phyloP scores from a whole-genome alignment of 2,888 invertebrate genomes.

The Drosophila multiciliata region DNA sequence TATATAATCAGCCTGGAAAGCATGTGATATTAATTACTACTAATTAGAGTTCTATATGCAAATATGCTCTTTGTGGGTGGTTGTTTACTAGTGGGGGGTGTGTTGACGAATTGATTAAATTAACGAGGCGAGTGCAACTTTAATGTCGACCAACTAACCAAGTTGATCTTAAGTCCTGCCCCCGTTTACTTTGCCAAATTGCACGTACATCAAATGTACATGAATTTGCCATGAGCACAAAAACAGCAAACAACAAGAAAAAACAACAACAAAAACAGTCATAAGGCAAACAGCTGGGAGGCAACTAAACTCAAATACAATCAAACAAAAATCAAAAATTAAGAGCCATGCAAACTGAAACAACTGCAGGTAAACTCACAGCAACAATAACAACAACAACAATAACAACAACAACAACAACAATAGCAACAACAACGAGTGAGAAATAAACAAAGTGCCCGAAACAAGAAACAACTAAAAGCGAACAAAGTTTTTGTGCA shows the following conservation, averaged over 20 bases:
- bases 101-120: constrained; percentile 58
- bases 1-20: constrained; percentile 52
- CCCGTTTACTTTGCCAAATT: constrained; percentile 61
- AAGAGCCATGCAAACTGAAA: constrained; percentile 57
- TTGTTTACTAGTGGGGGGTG: background rate
- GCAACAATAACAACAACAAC: background rate
- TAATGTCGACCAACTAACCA: constrained; percentile 35
- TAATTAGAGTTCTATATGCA: constrained; percentile 45
- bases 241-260: constrained; percentile 1
- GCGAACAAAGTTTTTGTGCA: constrained; percentile 46
- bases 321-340: constrained; percentile 74
- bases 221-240: constrained; percentile 47
- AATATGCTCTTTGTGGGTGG: constrained; percentile 21
- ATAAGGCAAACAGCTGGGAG: constrained; percentile 45
- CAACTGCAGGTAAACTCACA: constrained; percentile 46
- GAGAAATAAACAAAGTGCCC: constrained; percentile 51
- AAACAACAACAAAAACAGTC: constrained; percentile 22
- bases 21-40: constrained; percentile 56
- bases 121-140: constrained; percentile 34
- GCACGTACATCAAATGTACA: constrained; percentile 66
- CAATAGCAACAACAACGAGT: constrained; percentile 14
- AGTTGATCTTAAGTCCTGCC: constrained; percentile 32
- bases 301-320: constrained; percentile 64
- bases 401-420: background rate
- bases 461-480: constrained; percentile 30